These are phyloP conservation scores for Poeciliopsis gracilis DNA, from an alignment of 2,797 vertebrate species.

Conservation along the genomic window DNA sequence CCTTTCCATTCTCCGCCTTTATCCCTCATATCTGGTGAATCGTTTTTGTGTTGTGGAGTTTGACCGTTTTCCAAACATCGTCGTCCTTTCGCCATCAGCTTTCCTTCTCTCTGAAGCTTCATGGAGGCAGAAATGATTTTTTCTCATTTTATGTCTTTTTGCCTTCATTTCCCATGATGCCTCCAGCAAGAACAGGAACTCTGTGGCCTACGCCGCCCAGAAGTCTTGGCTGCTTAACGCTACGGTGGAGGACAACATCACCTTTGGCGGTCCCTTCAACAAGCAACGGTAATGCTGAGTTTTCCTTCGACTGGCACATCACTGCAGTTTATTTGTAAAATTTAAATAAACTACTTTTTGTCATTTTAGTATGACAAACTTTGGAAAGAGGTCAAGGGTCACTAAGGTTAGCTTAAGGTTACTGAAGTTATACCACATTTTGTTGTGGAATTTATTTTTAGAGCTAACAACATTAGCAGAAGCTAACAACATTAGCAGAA, in stretches of 20 bases:
- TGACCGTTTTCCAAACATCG: conserved; percentile 29
- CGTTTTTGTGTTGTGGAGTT: conserved; percentile 40
- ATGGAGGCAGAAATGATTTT: conserved; percentile 21
- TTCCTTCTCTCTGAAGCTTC: conserved; percentile 50
- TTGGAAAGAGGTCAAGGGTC: not conserved
- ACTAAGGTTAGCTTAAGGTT: not conserved
- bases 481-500: no score
- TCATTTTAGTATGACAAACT: not conserved
- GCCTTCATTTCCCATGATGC: conserved; percentile 42
- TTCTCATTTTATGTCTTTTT: conserved; percentile 32
- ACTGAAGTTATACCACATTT: not conserved
- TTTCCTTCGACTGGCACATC: not conserved
- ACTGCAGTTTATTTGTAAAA: not conserved
- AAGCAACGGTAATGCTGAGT: conserved; percentile 86
- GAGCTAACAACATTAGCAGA: not conserved
- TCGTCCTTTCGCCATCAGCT: conserved; percentile 41
- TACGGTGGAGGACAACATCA: conserved; percentile 98
- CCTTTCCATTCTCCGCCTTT: conserved; percentile 38
- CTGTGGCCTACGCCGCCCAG: conserved; percentile 95
- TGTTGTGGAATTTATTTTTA: not conserved
- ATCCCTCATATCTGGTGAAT: conserved; percentile 31
- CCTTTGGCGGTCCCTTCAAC: conserved; percentile 93
- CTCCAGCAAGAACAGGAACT: conserved; percentile 90
- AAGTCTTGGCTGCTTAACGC: conserved; percentile 98
- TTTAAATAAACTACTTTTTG: not conserved